Conservation (phyloP, 2,888 invertebrate species). For the Creontiades dilutus region DNA sequence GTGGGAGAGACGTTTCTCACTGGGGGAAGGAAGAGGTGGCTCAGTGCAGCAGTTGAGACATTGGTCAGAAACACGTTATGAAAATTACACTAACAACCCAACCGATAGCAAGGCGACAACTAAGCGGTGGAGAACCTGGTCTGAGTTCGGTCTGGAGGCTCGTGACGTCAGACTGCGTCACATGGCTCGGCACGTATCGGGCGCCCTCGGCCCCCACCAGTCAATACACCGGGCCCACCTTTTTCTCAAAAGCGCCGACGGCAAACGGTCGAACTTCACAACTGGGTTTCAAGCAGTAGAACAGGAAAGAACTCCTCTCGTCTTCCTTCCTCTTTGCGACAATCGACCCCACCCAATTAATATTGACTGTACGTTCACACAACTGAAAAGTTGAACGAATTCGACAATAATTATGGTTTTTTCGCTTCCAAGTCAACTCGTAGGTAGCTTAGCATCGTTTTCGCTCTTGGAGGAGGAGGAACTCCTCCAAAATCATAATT, state of each 20-base stretch:
- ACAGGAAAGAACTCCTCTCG: background rate
- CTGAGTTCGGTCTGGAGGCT: slow-evolving; percentile 33
- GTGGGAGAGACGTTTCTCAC: background rate
- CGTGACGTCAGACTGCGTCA: slow-evolving; percentile 77
- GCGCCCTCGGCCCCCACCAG: slow-evolving; percentile 56
- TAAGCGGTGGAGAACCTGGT: slow-evolving; percentile 40
- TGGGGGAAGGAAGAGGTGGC: slow-evolving; percentile 32
- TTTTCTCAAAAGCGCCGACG: background rate
- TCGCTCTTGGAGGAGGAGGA: too few relatives aligned
- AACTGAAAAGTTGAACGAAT: too few relatives aligned
- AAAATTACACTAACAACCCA: background rate
- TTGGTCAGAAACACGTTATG: slow-evolving; percentile 15
- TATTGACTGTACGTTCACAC: too few relatives aligned
- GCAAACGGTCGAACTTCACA: slow-evolving; percentile 18
- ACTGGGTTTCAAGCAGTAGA: too few relatives aligned
- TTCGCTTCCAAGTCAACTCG: too few relatives aligned
- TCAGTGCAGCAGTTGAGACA: slow-evolving; percentile 54
- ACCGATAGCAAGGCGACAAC: slow-evolving; percentile 43
- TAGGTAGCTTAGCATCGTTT: too few relatives aligned
- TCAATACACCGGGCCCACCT: slow-evolving; percentile 48
- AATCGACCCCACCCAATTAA: background rate
- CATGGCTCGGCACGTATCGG: slow-evolving; percentile 63
- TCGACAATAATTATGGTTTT: too few relatives aligned
- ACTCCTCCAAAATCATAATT: too few relatives aligned
- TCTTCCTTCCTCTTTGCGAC: background rate